Evolutionary conservation across 2,888 invertebrate genomes (phyloP).

Genomic region (Scrobipalpa costella): DNA sequence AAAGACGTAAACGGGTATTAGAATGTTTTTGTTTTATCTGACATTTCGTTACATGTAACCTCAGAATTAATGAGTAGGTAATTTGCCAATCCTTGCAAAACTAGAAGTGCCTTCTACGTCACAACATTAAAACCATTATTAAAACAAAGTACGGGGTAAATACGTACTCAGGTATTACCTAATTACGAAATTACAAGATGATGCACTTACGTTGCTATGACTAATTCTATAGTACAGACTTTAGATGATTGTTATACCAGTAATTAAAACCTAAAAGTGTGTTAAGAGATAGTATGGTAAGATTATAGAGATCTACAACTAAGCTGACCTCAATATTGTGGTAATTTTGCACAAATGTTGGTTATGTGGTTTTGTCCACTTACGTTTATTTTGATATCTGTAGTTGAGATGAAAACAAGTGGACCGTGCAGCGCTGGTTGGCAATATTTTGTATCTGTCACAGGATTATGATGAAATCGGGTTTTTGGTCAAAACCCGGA

Average conservation of each 20-base stretch:
- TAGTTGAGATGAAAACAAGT: too few relatives aligned
- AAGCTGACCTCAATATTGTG: not conserved
- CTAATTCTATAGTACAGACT: slow-evolving; percentile 1
- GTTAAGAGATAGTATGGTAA: too few relatives aligned
- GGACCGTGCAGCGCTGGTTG: not conserved
- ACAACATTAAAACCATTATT: not conserved
- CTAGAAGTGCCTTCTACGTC: not conserved
- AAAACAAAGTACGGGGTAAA: not conserved
- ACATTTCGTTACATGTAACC: too few relatives aligned
- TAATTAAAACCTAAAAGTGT: slow-evolving; percentile 3
- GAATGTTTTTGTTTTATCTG: too few relatives aligned
- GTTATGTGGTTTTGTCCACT: not conserved
- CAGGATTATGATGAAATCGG: too few relatives aligned
- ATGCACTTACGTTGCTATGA: not conserved
- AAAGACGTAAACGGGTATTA: too few relatives aligned
- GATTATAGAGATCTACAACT: not conserved
- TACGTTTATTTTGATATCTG: too few relatives aligned
- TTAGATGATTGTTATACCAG: not conserved
- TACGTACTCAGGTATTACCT: too few relatives aligned
- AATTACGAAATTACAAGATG: slow-evolving; percentile 6
- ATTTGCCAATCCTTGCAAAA: not conserved
- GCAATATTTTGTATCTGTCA: too few relatives aligned
- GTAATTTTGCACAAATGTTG: not conserved
- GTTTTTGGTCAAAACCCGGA: too few relatives aligned
- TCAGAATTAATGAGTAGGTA: not conserved